Evolutionary conservation across 2,888 invertebrate genomes (phyloP).

Genomic region (Drosophila buzzatii): DNA sequence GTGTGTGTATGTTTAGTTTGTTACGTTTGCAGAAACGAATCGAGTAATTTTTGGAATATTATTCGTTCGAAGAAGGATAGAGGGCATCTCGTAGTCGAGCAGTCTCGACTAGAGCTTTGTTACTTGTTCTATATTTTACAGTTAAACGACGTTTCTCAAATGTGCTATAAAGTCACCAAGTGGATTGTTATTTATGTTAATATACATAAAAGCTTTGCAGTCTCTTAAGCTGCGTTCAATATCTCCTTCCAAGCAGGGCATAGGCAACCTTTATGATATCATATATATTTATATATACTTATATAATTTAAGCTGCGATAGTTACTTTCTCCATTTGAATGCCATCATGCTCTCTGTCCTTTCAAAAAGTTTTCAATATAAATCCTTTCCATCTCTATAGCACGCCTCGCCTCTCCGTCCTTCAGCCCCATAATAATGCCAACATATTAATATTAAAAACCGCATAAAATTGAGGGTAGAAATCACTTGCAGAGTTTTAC

Average conservation of each 20-base stretch:
- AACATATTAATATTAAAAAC: constrained; percentile 23
- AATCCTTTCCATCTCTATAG: neutral
- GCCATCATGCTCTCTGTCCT: constrained; percentile 1
- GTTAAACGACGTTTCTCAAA: too few species aligned
- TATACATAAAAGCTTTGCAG: neutral
- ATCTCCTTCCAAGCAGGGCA: neutral
- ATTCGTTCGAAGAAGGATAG: too few species aligned
- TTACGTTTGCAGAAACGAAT: too few species aligned
- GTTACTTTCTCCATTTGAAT: constrained; percentile 4
- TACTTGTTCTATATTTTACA: too few species aligned
- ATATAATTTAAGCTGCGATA: neutral
- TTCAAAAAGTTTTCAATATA: neutral
- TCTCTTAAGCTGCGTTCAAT: constrained; percentile 3
- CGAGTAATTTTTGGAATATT: too few species aligned
- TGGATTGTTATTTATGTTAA: neutral
- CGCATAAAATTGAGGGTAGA: constrained; percentile 4
- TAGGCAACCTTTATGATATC: neutral
- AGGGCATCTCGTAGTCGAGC: too few species aligned
- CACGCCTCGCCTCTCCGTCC: neutral
- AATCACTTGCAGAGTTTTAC: constrained; percentile 5
- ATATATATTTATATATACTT: neutral
- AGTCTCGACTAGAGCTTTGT: too few species aligned
- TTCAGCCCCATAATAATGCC: neutral
- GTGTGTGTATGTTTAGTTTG: too few species aligned
- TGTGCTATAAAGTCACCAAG: neutral